These are phyloP conservation scores for Pedetes capensis DNA, from an alignment of 2,113 vertebrate species.

Conservation along the genomic window DNA sequence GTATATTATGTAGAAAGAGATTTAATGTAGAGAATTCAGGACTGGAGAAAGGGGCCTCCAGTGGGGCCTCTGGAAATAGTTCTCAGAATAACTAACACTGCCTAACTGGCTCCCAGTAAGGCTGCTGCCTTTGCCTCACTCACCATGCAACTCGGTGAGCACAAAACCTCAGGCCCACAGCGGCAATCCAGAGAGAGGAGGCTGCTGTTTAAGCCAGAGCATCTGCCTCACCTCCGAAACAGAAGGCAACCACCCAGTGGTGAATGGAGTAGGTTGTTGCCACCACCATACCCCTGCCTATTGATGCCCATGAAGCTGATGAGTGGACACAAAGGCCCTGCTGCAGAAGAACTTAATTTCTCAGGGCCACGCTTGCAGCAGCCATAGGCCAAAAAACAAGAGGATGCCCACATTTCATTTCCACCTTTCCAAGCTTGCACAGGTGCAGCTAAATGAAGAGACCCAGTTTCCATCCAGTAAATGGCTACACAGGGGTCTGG, in stretches of 20 bases:
- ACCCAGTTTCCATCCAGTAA: not conserved
- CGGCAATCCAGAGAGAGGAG: not conserved
- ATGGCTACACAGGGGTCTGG: not conserved
- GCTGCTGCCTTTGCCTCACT: not conserved
- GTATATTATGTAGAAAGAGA: not conserved
- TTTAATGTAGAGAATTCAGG: not conserved
- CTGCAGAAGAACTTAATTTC: not conserved
- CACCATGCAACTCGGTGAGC: not conserved
- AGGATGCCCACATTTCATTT: not conserved
- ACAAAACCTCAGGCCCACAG: not conserved
- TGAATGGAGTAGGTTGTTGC: not conserved
- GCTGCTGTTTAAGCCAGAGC: not conserved
- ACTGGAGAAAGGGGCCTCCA: not conserved
- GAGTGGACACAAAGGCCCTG: rapidly evolving
- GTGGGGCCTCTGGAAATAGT: not conserved
- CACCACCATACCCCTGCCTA: not conserved
- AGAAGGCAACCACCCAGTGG: not conserved
- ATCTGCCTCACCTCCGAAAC: not conserved
- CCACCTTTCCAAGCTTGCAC: not conserved
- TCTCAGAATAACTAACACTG: not conserved
- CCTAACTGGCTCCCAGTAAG: not conserved
- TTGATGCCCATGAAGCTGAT: not conserved
- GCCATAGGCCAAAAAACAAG: not conserved
- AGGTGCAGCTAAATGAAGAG: not conserved
- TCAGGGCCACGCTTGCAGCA: not conserved